These are phyloP conservation scores for Semaprochilodus insignis DNA, from an alignment of 2,797 vertebrate species.

Conservation along the genomic window DNA sequence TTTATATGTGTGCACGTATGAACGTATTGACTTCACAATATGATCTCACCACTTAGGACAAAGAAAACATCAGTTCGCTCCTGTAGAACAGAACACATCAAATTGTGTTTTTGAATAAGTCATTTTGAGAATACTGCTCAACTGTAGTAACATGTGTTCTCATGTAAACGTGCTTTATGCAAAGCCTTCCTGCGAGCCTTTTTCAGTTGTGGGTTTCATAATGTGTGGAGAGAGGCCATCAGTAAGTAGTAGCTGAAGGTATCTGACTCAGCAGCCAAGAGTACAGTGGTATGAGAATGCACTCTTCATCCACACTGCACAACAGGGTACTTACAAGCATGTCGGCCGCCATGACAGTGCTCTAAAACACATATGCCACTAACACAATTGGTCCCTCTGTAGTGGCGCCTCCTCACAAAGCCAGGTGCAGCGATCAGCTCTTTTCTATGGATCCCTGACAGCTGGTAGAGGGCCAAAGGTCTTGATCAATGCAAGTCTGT, in stretches of 20 bases:
- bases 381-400: slow-evolving; percentile 32
- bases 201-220: neutral
- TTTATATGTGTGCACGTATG: neutral
- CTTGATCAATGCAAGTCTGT: slow-evolving; percentile 42
- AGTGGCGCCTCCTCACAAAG: slow-evolving; percentile 48
- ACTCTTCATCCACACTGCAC: neutral
- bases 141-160: neutral
- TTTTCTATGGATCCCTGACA: slow-evolving; percentile 47
- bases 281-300: neutral
- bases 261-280: slow-evolving; percentile 3
- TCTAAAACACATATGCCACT: neutral
- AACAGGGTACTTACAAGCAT: neutral
- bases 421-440: slow-evolving; percentile 52
- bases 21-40: slow-evolving; percentile 29
- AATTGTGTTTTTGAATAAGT: slow-evolving; percentile 11
- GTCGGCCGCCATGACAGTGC: neutral
- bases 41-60: neutral
- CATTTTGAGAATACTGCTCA: slow-evolving; percentile 35
- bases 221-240: neutral
- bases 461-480: slow-evolving; percentile 43
- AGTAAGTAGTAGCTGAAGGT: neutral
- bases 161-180: neutral
- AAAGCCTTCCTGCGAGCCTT: slow-evolving; percentile 6
- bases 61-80: slow-evolving; percentile 6
- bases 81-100: neutral